Evolutionary conservation across 2,113 vertebrate species (phyloP).

Genomic region (Oostethus manadensis): DNA sequence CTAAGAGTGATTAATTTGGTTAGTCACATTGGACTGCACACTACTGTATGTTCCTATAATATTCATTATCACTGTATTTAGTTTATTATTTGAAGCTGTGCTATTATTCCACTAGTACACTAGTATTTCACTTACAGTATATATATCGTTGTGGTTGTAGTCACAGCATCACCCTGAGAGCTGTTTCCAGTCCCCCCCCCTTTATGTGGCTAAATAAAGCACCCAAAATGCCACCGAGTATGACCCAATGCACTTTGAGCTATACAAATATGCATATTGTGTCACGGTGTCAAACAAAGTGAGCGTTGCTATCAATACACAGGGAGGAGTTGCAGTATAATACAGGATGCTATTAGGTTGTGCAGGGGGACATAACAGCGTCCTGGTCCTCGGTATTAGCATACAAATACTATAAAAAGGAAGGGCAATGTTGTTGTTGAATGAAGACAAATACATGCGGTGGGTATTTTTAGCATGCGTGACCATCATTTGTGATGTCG

Average conservation of each 20-base stretch:
- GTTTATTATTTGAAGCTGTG: no score
- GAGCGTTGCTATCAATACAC: no score
- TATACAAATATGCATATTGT: background rate
- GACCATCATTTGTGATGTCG: slow-evolving; percentile 37
- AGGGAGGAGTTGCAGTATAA: background rate
- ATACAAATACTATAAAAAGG: background rate
- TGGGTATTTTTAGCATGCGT: slow-evolving; percentile 14
- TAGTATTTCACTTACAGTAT: no score
- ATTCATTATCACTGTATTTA: background rate
- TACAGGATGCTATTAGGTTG: background rate
- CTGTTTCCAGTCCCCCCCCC: background rate
- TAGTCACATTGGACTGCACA: no score
- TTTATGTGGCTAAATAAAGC: background rate
- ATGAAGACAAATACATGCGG: slow-evolving; percentile 27
- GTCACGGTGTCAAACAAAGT: background rate
- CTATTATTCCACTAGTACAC: no score
- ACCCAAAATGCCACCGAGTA: background rate
- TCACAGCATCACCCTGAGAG: background rate
- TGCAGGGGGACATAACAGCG: background rate
- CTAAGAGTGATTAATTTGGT: no score
- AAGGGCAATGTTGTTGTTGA: slow-evolving; percentile 15
- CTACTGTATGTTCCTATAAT: no score
- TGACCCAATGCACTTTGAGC: background rate
- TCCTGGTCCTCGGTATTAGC: background rate
- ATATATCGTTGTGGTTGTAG: background rate